phyloP scores from a whole-genome alignment of 2,888 invertebrate species.

The Drosophila hawaiiensis region DNA sequence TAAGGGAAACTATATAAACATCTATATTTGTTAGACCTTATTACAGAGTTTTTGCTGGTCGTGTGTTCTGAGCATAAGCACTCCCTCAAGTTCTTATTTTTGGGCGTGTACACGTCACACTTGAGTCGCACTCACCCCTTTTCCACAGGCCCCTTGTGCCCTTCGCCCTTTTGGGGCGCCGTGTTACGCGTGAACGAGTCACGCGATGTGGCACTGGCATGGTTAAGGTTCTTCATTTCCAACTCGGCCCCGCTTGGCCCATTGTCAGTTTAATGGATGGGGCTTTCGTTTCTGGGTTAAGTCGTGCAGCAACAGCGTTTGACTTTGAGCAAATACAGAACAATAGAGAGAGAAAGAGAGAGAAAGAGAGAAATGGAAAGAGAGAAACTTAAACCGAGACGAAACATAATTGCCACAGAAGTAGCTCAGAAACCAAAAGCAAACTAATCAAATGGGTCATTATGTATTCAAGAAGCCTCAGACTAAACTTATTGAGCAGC shows the following conservation, averaged over 20 bases:
- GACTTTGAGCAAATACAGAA: constrained; percentile 55
- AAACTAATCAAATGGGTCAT: constrained; percentile 64
- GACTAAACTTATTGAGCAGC: neutral
- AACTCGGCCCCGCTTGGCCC: constrained; percentile 12
- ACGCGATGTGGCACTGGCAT: constrained; percentile 66
- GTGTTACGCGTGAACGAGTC: constrained; percentile 71
- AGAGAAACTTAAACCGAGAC: constrained; percentile 35
- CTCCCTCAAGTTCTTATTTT: constrained; percentile 19
- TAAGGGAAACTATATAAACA: neutral
- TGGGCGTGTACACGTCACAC: constrained; percentile 67
- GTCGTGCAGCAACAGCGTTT: constrained; percentile 62
- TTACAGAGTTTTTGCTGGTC: neutral
- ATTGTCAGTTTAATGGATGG: constrained; percentile 34
- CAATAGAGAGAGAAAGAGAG: neutral
- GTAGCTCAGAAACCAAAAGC: constrained; percentile 34
- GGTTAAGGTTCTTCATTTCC: constrained; percentile 53
- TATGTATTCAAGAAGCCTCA: constrained; percentile 32
- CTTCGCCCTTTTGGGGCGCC: constrained; percentile 11
- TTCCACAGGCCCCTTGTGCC: neutral
- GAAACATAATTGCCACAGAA: constrained; percentile 54
- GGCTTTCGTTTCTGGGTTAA: constrained; percentile 71
- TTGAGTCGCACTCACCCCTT: constrained; percentile 40
- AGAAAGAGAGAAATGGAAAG: constrained; percentile 9
- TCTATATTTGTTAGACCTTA: neutral
- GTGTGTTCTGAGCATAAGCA: neutral